Base-by-base conservation (phyloP, 2,797 vertebrate species). In the Crocidura indochinensis region DNA sequence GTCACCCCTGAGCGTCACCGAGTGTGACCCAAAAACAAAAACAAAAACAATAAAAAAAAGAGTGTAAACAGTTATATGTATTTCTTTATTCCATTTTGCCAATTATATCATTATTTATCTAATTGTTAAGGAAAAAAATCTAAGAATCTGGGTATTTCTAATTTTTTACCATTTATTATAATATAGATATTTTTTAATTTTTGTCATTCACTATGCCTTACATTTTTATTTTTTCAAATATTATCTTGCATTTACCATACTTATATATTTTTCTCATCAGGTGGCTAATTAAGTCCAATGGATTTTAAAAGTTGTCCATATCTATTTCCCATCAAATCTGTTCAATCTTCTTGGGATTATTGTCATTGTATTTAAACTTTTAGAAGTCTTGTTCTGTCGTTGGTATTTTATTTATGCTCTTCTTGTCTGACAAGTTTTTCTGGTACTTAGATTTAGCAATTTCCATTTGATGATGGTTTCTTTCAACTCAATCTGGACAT, bases 391-490 rank as follows among this genome's bases (percentile, higher is more conserved):
- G 24, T 47, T 12, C 47, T 76, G 19, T 10, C 60, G 49, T 51
- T 73, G 31, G 44, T 65, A 51, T 9, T 75, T 71, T 47, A 53
- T 20, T 46, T 83, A 60, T 65, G 31, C 10, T 84, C 19, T 49
- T 51, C 38, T 80, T 88, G 17, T n/a, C 49, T 79, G 11, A 77
- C 29, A 44, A 6, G 1, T 90, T 29, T 53, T 73, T n/a, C n/a
- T n/a, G n/a, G n/a, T n/a, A n/a, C n/a, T n/a, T n/a, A n/a, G 6
- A 69, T 51, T 26, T 65, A 65, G 77, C 24, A 14, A 46, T 79
- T 88, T 87, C 11, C 46, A 84, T 86, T 46, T 80, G 38, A 24
- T 38, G 65, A n/a, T 27, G 22, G 38, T 22, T 88, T 68, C 20
- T 12, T 80, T 87, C 1, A 31, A 64, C 2, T 62, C 44, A 56